Percentiles rank a stretch among this genome's conserved stretches.
phyloP scores from a whole-genome alignment of 2,113 vertebrate genomes.

The Diadophis punctatus region DNA sequence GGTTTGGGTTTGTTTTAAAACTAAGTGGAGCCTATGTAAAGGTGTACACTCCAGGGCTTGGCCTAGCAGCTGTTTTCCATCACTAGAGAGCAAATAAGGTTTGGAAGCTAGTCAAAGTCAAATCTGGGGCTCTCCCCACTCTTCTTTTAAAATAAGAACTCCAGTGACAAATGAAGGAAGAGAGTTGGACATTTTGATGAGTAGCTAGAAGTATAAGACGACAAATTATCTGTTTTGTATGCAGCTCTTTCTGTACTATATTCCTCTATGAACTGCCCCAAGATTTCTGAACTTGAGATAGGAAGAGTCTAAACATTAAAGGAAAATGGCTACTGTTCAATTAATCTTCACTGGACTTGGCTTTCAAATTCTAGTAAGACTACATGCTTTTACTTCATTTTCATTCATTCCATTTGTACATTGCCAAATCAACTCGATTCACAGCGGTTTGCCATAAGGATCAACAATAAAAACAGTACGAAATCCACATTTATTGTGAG shows the following conservation, averaged over 20 bases:
- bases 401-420: background rate
- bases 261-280: background rate
- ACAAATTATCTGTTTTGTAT: background rate
- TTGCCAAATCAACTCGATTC: background rate
- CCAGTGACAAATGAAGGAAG: background rate
- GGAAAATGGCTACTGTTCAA: background rate
- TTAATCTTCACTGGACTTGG: background rate
- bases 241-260: background rate
- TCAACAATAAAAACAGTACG: background rate
- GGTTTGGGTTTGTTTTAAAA: background rate
- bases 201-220: background rate
- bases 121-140: background rate
- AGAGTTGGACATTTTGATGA: background rate
- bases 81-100: background rate
- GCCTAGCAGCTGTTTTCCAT: background rate
- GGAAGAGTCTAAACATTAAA: background rate
- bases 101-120: background rate
- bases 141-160: background rate
- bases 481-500: background rate
- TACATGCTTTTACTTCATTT: background rate
- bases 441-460: background rate
- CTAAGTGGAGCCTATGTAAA: background rate
- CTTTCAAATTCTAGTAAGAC: background rate
- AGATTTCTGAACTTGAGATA: background rate
- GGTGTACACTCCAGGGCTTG: background rate